Base-by-base conservation (phyloP, 1,140 invertebrate genomes). In the Heliconius himera region DNA sequence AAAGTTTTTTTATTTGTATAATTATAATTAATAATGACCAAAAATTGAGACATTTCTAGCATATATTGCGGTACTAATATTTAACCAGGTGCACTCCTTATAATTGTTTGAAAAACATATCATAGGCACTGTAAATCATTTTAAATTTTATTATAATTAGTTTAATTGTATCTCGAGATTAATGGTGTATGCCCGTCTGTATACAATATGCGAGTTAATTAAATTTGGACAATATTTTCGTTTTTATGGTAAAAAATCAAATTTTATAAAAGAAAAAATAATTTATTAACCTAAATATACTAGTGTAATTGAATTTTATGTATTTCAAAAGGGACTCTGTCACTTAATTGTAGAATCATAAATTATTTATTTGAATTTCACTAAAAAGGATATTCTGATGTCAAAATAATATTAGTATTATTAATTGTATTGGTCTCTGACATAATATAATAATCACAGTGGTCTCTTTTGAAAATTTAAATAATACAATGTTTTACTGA, bases 71-170 rank as follows among this genome's bases (percentile, higher is more conserved):
- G 77, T 78, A 56, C 76, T 77, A 72, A 77, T 46, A 26, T 70
- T 71, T 73, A 76, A 70, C 49, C 70, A 77, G 76, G 76, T 77
- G 76, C 76, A 77, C 76, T 71, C 54, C 49, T 77, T 77, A 72
- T 71, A 77, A 77, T 77, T 71, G 66, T 72, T 77, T 72, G 26
- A 77, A 54, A 77, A 77, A 74, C 78, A 80, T 76, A 80, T 76
- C 70, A 74, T 74, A 79, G 66, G 74, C 74, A 76, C 74, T 72
- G 74, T 76, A 77, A 70, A 71, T 66, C 66, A 41, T 22, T 77
- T 72, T 20, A 38, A 72, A 72, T 38, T 29, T 66, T 66, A 29
- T 26, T 29, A 29, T 66, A 66, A 66, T 66, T 77, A 77, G 70
- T 77, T 77, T 77, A 77, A 26, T 77, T 72, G 4, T 72, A 51